phyloP scores from a whole-genome alignment of 2,113 vertebrate species.

The Andinoacara biseriatus region DNA sequence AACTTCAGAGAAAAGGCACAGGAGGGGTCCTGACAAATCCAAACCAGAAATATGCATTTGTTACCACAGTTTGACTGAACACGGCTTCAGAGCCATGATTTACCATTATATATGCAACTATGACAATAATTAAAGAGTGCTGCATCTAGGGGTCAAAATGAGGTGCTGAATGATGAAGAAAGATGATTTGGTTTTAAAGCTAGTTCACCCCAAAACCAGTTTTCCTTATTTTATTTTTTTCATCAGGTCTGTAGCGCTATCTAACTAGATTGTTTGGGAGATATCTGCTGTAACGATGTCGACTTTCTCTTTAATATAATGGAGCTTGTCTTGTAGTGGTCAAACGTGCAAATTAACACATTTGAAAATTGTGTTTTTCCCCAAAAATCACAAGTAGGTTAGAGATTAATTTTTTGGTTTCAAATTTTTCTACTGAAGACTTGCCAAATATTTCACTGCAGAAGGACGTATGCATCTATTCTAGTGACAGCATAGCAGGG shows the following conservation, averaged over 20 bases:
- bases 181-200: neutral
- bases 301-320: neutral
- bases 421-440: neutral
- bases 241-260: neutral
- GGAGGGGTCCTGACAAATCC: constrained; percentile 44
- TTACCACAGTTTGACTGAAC: constrained; percentile 64
- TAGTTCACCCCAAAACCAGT: neutral
- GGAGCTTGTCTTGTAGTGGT: neutral
- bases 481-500: no score
- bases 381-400: neutral
- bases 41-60: constrained; percentile 57
- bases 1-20: constrained; percentile 52
- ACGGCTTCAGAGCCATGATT: constrained; percentile 50
- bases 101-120: constrained; percentile 47
- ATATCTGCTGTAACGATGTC: neutral
- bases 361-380: neutral
- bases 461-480: neutral
- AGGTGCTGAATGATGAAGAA: constrained; percentile 31
- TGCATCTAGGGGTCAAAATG: constrained; percentile 43
- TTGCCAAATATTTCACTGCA: neutral
- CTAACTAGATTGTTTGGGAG: neutral
- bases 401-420: neutral
- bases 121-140: constrained; percentile 63
- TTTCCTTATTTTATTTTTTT: neutral
- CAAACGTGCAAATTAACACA: neutral